Base-by-base conservation (phyloP, 2,888 invertebrate species). In the Apantesis nais region DNA sequence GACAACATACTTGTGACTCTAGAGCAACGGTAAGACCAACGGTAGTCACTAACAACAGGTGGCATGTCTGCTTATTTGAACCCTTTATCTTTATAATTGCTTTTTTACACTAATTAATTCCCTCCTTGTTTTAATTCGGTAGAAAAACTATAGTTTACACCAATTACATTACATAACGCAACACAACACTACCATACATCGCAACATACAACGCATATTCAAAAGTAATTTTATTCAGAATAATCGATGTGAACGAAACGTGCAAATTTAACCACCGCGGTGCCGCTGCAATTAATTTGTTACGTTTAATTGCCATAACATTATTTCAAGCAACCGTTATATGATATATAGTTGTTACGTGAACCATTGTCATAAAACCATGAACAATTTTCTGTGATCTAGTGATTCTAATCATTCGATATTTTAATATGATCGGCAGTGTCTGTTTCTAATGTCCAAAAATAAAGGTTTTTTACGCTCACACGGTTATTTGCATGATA, bases 211-310 rank as follows among this genome's bases (percentile, higher is more conserved):
- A 58, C 7, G 29, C 58, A 29, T 4, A 61, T 19, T 48, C 48
- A 74, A 79, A 64, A 44, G 34, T 71, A 81, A 77, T 71, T 62
- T 77, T 67, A 58, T 55, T 22, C 16, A 19, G 66, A 58, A 74
- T 67, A 44, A 70, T 70, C 64, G 31, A 55, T 66, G 37, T 37
- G 52, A 66, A 66, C 52, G 25, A 66, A 66, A 66, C 52, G 65
- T 55, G 65, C 52, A n/a, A 37, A 34, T 66, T 66, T 66, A 55
- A 55, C 52, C n/a, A 37, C 34, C 34, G 37, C 52, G 25, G 52
- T 52, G n/a, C 16, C 34, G 25, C 37, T 52, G n/a, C 52, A 37
- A 55, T 65, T 55, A 52, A 34, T 66, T 25, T 25, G 70, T 62
- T 62, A 58, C 58, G n/a, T n/a, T 66, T 48, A 55, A 48, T 66